Base-by-base conservation (phyloP, 2,797 vertebrate genomes). In the Pelodytes ibericus region DNA sequence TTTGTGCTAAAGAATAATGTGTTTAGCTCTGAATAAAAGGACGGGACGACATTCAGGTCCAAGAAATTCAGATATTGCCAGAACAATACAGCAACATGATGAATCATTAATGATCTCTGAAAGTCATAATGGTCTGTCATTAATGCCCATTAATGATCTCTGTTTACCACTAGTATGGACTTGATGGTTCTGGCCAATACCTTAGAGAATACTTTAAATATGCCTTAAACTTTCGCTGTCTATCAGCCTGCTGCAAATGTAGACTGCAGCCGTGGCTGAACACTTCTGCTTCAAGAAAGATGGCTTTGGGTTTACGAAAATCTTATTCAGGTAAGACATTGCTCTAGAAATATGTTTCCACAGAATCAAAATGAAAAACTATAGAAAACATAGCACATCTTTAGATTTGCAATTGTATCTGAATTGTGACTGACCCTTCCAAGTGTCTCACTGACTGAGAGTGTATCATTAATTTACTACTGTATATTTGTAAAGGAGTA, bases 91-190 rank as follows among this genome's bases (percentile, higher is more conserved):
- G 91, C 90, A 91, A 89, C 91, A 64, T 91, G 89, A 98, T 99
- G 91, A 97, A 99, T 96, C 94, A 96, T 99, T 99, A 95, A 99
- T 98, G 96, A 94, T 88, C 91, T 95, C 93, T 93, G 92, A 92
- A 92, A 96, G 94, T 95, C 95, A 91, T 96, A 96, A 98, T 96
- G 95, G 95, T 88, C 92, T 93, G 94, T 95, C 94, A 92, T 94
- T 98, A 96, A 99, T 97, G 95, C 94, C 95, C 95, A 94, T 90
- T 97, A 96, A 98, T 94, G 95, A 97, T 96, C 94, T 94, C 93
- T 93, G 87, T 92, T 93, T 94, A 95, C 91, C 92, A 78, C 90
- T 91, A 91, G 91, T 94, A 94, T 93, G 94, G 91, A 94, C 94
- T 95, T 92, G 90, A 92, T 91, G 94, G 83, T 94, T 94, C 90